These are phyloP conservation scores for Todiramphus saurophagus DNA, from an alignment of 2,113 vertebrate species.

Conservation along the genomic window DNA sequence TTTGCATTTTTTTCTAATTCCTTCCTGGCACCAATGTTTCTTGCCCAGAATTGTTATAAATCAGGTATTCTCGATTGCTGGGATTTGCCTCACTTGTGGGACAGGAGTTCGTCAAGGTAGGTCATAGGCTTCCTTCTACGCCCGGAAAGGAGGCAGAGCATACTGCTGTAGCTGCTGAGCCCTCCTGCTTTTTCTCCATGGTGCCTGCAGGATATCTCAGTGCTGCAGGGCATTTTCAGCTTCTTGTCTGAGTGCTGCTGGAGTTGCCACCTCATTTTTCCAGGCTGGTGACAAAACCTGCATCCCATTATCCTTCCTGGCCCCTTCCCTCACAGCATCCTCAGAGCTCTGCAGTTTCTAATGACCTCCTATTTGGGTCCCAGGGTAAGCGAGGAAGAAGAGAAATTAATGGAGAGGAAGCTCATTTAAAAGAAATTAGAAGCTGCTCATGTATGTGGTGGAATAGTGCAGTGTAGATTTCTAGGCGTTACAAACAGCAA, in stretches of 20 bases:
- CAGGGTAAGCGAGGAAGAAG: neutral
- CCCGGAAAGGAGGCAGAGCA: neutral
- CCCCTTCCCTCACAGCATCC: neutral
- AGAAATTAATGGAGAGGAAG: neutral
- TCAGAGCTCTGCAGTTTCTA: neutral
- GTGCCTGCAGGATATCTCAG: neutral
- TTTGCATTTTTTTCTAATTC: neutral
- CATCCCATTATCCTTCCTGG: neutral
- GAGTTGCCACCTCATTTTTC: constrained; percentile 32
- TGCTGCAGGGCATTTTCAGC: constrained; percentile 39
- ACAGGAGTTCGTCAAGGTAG: neutral
- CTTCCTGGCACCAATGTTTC: neutral
- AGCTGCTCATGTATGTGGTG: neutral
- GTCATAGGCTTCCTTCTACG: neutral
- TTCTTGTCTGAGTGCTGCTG: neutral
- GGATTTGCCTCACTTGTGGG: neutral
- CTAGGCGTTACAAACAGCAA: neutral
- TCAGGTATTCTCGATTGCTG: neutral
- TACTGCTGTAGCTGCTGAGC: neutral
- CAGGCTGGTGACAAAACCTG: constrained; percentile 19
- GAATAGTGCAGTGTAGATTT: neutral
- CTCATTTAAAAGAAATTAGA: neutral
- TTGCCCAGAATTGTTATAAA: neutral
- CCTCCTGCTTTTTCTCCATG: neutral
- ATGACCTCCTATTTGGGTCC: neutral